phyloP scores from a whole-genome alignment of 64 coral and sea anemone species.

The Actinia equina region DNA sequence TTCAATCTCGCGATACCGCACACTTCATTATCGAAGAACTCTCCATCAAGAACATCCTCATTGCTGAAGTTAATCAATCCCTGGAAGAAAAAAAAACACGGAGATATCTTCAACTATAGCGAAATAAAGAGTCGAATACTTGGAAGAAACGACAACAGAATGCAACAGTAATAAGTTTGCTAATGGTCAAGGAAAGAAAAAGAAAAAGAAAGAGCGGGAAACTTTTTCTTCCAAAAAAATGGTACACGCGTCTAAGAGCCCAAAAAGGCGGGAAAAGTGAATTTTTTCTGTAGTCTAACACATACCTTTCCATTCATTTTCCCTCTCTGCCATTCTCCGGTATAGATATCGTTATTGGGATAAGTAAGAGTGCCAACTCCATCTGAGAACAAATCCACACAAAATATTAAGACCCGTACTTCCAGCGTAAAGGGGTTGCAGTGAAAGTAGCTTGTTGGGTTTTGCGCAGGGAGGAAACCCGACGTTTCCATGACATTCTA shows the following conservation, averaged over 20 bases:
- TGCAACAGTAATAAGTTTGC: no score
- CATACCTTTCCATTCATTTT: constrained; percentile 91
- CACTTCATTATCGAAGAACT: constrained; percentile 73
- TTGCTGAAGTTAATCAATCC: constrained; percentile 81
- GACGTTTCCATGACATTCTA: no score
- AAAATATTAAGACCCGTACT: no score
- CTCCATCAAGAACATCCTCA: constrained; percentile 60
- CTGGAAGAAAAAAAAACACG: constrained; percentile 19
- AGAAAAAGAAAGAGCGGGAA: no score
- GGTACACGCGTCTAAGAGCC: no score
- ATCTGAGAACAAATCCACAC: constrained; percentile 36
- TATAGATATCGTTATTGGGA: constrained; percentile 73
- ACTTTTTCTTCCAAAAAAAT: no score
- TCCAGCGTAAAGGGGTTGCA: no score
- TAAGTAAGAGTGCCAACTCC: constrained; percentile 70
- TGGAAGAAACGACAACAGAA: no score
- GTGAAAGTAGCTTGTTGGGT: not conserved
- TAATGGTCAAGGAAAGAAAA: no score
- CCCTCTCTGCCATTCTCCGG: constrained; percentile 73
- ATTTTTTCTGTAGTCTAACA: not conserved
- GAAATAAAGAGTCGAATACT: no score
- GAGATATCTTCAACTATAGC: no score
- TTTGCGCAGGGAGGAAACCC: not conserved
- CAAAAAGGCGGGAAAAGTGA: not conserved
- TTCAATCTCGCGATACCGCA: constrained; percentile 56